Conservation (phyloP, 2,797 vertebrate genomes). For the Botia kubotai region DNA sequence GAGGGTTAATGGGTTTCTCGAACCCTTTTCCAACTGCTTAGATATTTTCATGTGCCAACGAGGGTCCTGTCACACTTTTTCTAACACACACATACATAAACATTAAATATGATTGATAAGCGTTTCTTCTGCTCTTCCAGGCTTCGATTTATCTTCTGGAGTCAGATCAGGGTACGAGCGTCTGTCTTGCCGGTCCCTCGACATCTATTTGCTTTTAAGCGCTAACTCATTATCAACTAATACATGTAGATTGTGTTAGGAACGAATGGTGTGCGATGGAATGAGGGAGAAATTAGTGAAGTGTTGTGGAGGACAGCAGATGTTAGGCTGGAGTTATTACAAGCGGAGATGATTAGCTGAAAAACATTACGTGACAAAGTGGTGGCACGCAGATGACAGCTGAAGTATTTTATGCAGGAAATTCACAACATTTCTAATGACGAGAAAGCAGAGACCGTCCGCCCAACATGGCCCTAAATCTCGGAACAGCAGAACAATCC, state of each 20-base stretch:
- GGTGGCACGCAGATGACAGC: conserved; percentile 72
- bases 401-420: conserved; percentile 70
- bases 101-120: conserved; percentile 92
- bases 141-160: conserved; percentile 92
- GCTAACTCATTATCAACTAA: conserved; percentile 97
- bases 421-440: conserved; percentile 73
- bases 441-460: conserved; percentile 56
- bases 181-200: conserved; percentile 84
- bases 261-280: conserved; percentile 92
- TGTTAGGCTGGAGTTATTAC: conserved; percentile 95
- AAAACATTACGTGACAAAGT: conserved; percentile 82
- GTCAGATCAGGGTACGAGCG: conserved; percentile 84
- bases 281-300: conserved; percentile 94
- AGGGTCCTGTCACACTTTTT: conserved; percentile 73
- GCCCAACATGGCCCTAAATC: conserved; percentile 38
- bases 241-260: conserved; percentile 96
- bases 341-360: conserved; percentile 91
- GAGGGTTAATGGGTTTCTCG: not conserved
- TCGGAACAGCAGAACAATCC: conserved; percentile 2
- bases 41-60: conserved; percentile 35
- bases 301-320: conserved; percentile 97
- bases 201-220: conserved; percentile 97
- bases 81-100: conserved; percentile 82
- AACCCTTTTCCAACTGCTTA: not conserved
- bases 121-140: conserved; percentile 85